Percentiles rank a stretch among this genome's conserved stretches.
phyloP scores from a whole-genome alignment of 1,140 invertebrate species.

The Procambarus virginalis region DNA sequence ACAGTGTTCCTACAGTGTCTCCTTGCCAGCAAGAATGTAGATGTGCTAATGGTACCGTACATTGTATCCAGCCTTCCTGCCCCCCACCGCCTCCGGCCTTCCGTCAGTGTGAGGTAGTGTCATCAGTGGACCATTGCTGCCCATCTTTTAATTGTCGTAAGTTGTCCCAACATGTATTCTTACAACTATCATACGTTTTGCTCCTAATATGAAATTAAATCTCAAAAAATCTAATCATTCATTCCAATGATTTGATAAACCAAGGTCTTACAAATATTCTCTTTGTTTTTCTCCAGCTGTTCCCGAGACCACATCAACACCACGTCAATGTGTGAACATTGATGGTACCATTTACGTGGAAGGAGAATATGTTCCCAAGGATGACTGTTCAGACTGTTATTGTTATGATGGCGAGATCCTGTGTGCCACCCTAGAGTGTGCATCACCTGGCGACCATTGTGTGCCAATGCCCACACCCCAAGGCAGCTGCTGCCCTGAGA shows the following conservation, averaged over 20 bases:
- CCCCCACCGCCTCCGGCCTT: conserved; percentile 40
- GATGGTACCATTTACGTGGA: conserved; percentile 24
- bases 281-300: no score
- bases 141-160: conserved; percentile 45
- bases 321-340: not conserved
- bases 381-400: conserved; percentile 90
- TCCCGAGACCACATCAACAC: no score
- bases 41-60: conserved; percentile 21
- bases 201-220: no score
- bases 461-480: conserved; percentile 73
- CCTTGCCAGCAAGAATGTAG: conserved; percentile 35
- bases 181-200: no score
- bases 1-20: not conserved
- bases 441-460: conserved; percentile 76
- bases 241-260: no score
- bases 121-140: conserved; percentile 12
- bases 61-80: conserved; percentile 22
- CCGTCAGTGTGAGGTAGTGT: conserved; percentile 14
- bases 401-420: conserved; percentile 93
- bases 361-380: conserved; percentile 49
- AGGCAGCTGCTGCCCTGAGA: conserved; percentile 90
- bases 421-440: conserved; percentile 92
- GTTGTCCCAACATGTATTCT: not conserved
- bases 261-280: no score
- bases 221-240: no score